Evolutionary conservation across 1,140 invertebrate genomes (phyloP).

Genomic region (Tetramorium simillimum): DNA sequence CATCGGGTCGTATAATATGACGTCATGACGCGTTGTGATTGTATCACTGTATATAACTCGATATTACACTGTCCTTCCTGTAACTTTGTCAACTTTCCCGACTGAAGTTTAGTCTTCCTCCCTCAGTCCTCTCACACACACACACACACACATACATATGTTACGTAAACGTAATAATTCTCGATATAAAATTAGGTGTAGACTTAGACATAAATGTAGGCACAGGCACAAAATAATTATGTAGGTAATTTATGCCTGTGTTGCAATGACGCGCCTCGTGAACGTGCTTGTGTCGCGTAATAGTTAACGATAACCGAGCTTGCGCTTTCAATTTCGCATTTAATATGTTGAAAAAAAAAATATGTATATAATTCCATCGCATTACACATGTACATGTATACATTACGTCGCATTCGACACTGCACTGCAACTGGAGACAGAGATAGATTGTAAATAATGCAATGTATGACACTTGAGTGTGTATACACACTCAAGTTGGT

Average conservation of each 20-base stretch:
- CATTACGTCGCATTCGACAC: neutral
- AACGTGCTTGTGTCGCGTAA: conserved; percentile 42
- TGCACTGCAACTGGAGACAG: neutral
- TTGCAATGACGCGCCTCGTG: neutral
- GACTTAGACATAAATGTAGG: neutral
- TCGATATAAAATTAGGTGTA: conserved; percentile 1
- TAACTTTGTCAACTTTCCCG: conserved; percentile 52
- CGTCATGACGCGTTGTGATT: conserved; percentile 17
- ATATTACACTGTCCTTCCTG: conserved; percentile 45
- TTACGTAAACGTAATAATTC: conserved; percentile 32
- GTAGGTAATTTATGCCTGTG: neutral
- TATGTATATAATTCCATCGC: conserved; percentile 42
- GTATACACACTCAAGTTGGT: too few relatives aligned
- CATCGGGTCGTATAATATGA: neutral
- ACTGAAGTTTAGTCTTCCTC: conserved; percentile 63
- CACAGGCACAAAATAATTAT: neutral
- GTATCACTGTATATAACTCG: conserved; percentile 16
- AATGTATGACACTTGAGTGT: conserved; percentile 20
- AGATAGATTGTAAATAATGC: conserved; percentile 49
- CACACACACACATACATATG: too few relatives aligned
- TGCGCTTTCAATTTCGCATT: conserved; percentile 50
- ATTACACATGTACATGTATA: neutral
- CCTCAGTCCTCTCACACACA: conserved; percentile 5
- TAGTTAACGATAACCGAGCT: conserved; percentile 47
- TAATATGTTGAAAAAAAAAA: conserved; percentile 6